Evolutionary conservation across 2,797 vertebrate species (phyloP).

Genomic region (Crax fasciolata): DNA sequence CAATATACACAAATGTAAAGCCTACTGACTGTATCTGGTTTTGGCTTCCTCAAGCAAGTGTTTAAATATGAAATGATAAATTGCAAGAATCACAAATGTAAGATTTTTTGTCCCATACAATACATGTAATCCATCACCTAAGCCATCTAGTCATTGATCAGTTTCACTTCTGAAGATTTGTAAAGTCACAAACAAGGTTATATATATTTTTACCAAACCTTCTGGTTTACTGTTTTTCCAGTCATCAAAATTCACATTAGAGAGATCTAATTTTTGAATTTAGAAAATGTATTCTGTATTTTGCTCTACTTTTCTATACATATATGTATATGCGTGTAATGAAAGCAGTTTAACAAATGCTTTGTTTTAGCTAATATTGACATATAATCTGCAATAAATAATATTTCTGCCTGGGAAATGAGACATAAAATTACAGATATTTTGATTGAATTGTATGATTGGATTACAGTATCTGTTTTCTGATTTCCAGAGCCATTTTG

Average conservation of each 20-base stretch:
- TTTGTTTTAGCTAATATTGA: neutral
- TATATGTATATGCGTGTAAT: neutral
- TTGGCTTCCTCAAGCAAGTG: neutral
- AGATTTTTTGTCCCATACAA: neutral
- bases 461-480: neutral
- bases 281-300: neutral
- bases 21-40: neutral
- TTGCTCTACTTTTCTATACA: neutral
- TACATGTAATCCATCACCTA: neutral
- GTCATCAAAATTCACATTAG: neutral
- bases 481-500: neutral
- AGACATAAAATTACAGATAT: neutral
- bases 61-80: neutral
- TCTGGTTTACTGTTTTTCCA: neutral
- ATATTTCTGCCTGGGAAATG: neutral
- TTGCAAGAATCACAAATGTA: neutral
- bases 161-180: neutral
- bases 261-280: neutral
- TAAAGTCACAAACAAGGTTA: neutral
- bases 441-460: neutral
- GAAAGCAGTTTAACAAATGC: neutral
- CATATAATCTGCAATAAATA: neutral
- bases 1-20: neutral
- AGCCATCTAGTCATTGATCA: neutral
- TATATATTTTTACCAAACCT: neutral